Evolutionary conservation across 2,797 vertebrate genomes (phyloP).

Genomic region (Ataeniobius toweri): DNA sequence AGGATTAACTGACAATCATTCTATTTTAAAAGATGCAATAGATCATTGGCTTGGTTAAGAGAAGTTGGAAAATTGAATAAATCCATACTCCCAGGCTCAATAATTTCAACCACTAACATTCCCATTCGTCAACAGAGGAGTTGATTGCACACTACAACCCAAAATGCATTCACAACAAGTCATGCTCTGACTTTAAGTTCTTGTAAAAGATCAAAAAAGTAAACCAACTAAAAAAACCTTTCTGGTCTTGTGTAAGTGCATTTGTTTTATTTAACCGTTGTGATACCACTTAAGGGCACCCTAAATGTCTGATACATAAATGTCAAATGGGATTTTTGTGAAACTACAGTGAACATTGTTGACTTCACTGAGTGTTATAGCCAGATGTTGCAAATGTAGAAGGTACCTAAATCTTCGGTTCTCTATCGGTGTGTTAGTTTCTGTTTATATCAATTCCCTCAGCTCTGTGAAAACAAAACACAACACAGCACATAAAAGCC

Average conservation of each 20-base stretch:
- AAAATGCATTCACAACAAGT: background rate
- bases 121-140: background rate
- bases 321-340: too few species aligned
- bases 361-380: background rate
- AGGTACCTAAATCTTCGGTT: background rate
- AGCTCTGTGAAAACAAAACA: background rate
- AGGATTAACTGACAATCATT: background rate
- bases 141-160: background rate
- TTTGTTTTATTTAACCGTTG: background rate
- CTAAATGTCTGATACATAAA: background rate
- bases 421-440: background rate
- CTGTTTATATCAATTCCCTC: background rate
- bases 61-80: background rate
- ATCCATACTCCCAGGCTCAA: background rate
- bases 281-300: background rate
- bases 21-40: background rate
- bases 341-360: background rate
- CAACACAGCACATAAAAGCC: background rate
- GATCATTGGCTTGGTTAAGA: background rate
- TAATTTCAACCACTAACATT: background rate
- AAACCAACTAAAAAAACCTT: background rate
- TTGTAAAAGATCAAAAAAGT: background rate
- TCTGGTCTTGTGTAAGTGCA: background rate
- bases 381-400: background rate
- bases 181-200: background rate